Evolutionary conservation across 1,140 invertebrate species (phyloP), one percentile per base, ranked within the genome.

Genomic region (Drosophila nannoptera): DNA sequence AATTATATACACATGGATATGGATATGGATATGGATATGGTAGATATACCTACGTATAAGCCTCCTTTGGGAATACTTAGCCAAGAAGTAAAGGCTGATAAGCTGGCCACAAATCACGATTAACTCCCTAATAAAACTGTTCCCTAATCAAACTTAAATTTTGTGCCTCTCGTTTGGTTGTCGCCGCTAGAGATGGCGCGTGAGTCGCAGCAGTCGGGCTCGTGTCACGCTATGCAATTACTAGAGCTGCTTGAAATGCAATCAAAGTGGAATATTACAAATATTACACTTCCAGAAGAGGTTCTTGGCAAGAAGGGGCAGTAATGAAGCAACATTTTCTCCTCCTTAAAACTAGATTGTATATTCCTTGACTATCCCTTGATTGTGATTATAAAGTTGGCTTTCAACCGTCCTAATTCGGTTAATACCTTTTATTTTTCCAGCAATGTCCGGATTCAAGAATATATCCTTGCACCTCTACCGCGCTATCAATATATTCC

Each of bases 101-200:
- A 61, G 7, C 46, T 42, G 48, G 33, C 60, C 73, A 75, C 64
- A 82, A 83, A 78, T 83, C 75, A 75, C 72, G 59, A 78, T 82
- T 82, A 82, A 50, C 64, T 60, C 68, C 54, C 55, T 75, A 83
- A 78, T 78, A 83, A 78, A 82, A 83, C 78, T 70, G 65, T 69
- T 71, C 32, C 70, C 70, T 55, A 81, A 81, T 82, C 75, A 82
- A 78, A 75, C 42, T 63, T 48, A 52, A 65, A 70, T 77, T 75
- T 64, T 71, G 46, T 36, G 9, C 11, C 54, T 50, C 29, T 12
- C 7, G 42, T 7, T 7, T 14, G 7, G n/a, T 32, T 50, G 31
- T 14, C 38, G 22, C n/a, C 8, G 3, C 40, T 71, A 55, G 80
- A 59, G 74, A 74, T 83, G 78, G n/a, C 4, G 48, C 35, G 45